Base-by-base conservation (phyloP, 1,140 invertebrate species). In the Trichonephila inaurata region DNA sequence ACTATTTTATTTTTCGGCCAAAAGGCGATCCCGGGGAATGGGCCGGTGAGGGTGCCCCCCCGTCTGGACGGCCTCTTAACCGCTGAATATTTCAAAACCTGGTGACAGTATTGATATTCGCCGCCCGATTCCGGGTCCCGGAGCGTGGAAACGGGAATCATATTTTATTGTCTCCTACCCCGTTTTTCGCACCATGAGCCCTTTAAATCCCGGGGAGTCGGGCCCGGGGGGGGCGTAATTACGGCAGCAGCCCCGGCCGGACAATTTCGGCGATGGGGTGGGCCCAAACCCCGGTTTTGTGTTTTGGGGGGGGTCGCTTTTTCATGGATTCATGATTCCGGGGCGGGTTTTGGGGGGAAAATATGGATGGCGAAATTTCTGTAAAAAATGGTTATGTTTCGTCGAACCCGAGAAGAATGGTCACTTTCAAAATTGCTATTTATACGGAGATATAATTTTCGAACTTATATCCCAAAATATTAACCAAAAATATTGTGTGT, bases 1-100 rank as follows among this genome's bases (percentile, higher is more conserved):
- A 61, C 69, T 40, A 89, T 89, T 89, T 66, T n/a, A n/a, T 77
- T 89, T 89, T 77, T 51, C 64, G n/a, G 88, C 69, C 77, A 89
- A n/a, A 89, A 77, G 88, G 88, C 69, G 40, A 58, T 66, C n/a
- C n/a, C 44, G 44, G 33, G 44, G 77, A 89, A 89, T 89, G 88
- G 69, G 64, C 64, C 88, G 88, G 40, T 77, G 88, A 89, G 88
- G 66, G 69, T 77, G 6, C 40, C 18, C 28, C 72, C 72, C 64
- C 33, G 44, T 40, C 44, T 40, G 19, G 86, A 19, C 60, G 1
- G n/a, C 62, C 86, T 66, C 62, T 72, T 77, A 8, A 33, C 86
- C 58, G 16, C 21, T 88, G n/a, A 89, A 89, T 89, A 72, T 89
- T 89, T 89, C 7, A 89, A n/a, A 8, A 89, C 19, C 88, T 89